Evolutionary conservation across 2,113 vertebrate species (phyloP).

Genomic region (Limnothrissa miodon): DNA sequence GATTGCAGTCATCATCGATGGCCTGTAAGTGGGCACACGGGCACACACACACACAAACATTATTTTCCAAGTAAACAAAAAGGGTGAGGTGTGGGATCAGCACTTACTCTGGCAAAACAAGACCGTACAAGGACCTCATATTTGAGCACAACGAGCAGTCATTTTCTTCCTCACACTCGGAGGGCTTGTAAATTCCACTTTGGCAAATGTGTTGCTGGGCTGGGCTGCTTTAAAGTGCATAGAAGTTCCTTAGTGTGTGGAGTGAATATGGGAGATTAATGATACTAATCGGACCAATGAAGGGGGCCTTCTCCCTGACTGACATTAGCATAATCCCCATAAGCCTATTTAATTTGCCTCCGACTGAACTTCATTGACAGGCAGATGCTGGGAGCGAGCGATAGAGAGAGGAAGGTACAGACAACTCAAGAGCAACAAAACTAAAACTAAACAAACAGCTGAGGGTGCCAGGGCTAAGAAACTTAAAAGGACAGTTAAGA

Average conservation of each 20-base stretch:
- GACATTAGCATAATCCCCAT: slow-evolving; percentile 15
- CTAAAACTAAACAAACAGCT: neutral
- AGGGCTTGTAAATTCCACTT: neutral
- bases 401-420: neutral
- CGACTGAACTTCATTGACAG: neutral
- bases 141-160: too few species aligned
- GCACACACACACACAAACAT: neutral
- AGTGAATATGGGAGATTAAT: slow-evolving; percentile 16
- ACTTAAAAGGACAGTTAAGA: neutral
- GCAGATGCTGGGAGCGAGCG: slow-evolving; percentile 4
- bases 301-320: neutral
- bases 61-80: neutral
- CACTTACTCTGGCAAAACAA: neutral
- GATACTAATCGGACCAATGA: slow-evolving; percentile 1
- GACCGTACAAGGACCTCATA: neutral
- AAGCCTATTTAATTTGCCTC: slow-evolving; percentile 11
- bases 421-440: neutral
- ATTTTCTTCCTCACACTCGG: neutral
- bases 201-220: neutral
- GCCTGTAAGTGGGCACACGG: slow-evolving; percentile 67
- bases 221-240: neutral
- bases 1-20: slow-evolving; percentile 91
- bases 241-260: neutral
- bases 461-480: neutral
- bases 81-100: neutral